Evolutionary conservation across 2,888 invertebrate species (phyloP), one percentile per base, ranked within the genome.

Genomic region (Platycnemis pennipes): DNA sequence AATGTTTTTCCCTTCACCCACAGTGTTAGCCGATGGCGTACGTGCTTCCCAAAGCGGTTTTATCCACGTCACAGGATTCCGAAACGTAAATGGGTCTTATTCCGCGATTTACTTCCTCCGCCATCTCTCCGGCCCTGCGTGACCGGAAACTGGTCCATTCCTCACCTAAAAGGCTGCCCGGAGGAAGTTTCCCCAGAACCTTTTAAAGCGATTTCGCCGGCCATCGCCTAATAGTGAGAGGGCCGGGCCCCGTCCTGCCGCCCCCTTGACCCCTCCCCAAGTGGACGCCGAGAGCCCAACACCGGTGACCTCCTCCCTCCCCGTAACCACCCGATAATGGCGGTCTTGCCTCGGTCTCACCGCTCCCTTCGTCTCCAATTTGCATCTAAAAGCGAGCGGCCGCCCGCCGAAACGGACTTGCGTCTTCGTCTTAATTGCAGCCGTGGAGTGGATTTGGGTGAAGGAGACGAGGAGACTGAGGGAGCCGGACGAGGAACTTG

Each of bases 81-180:
- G 2, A 31, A 31, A 77, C 37, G 77, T 16, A 37, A 77, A 77
- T 37, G 16, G 37, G 26, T 77, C 77, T 77, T 77, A 13, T 16
- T 13, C n/a, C 13, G 37, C 77, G 37, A 37, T 31, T 44, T 56
- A 37, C 56, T 63, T 42, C 26, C 87, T 1, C 45, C 91, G 44
- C 69, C 63, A 19, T 44, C 63, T 26, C 22, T 63, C 44, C 26
- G 26, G 42, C 63, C 63, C 44, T 91, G 63, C 91, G 91, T 91
- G 91, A 91, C 91, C 91, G 91, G 91, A 91, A 91, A 63, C 63
- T 63, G 44, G 63, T 63, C 91, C 91, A 91, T 91, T 44, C 91
- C 42, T 91, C 63, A 91, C 63, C 44, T 42, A 53, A 37, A 13
- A 3, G 26, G 31, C 77, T 37, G 31, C 63, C 26, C 42, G 42